These are phyloP conservation scores for Crotophaga sulcirostris DNA, from an alignment of 2,113 vertebrate genomes.

Conservation along the genomic window DNA sequence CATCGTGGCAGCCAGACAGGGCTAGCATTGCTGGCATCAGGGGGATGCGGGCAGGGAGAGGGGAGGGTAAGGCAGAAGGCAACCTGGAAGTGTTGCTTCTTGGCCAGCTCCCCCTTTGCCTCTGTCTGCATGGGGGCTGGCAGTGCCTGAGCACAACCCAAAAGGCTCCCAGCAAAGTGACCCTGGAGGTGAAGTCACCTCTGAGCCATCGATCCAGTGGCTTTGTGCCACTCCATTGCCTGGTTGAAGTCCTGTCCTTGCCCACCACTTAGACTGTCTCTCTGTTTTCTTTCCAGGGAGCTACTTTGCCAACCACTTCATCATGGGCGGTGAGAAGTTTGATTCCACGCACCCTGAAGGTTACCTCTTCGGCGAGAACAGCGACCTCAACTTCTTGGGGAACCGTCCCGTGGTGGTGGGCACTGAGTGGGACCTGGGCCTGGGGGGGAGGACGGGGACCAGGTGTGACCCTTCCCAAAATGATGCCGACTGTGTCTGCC, in stretches of 20 bases:
- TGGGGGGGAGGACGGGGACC: rapidly evolving
- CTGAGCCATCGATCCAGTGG: background rate
- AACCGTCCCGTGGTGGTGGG: conserved; percentile 92
- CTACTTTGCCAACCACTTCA: conserved; percentile 98
- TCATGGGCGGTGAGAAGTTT: conserved; percentile 99
- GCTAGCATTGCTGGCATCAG: background rate
- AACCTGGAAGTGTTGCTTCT: background rate
- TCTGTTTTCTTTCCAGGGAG: conserved; percentile 79
- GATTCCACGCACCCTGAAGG: conserved; percentile 96
- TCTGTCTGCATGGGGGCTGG: background rate
- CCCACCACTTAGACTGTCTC: background rate
- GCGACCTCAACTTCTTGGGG: conserved; percentile 97
- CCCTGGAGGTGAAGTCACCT: background rate
- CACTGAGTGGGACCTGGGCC: background rate
- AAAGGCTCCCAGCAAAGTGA: background rate
- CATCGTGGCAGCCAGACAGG: rapidly evolving
- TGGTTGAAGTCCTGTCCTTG: background rate
- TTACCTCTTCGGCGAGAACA: conserved; percentile 99
- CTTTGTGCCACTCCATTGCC: rapidly evolving
- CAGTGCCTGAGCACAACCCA: rapidly evolving
- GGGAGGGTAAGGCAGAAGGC: background rate
- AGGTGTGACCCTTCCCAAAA: background rate
- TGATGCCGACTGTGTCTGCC: rapidly evolving
- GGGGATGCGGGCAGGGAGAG: background rate
- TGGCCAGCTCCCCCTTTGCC: background rate